These are phyloP conservation scores for Todus mexicanus DNA, from an alignment of 2,797 vertebrate species.

Conservation along the genomic window DNA sequence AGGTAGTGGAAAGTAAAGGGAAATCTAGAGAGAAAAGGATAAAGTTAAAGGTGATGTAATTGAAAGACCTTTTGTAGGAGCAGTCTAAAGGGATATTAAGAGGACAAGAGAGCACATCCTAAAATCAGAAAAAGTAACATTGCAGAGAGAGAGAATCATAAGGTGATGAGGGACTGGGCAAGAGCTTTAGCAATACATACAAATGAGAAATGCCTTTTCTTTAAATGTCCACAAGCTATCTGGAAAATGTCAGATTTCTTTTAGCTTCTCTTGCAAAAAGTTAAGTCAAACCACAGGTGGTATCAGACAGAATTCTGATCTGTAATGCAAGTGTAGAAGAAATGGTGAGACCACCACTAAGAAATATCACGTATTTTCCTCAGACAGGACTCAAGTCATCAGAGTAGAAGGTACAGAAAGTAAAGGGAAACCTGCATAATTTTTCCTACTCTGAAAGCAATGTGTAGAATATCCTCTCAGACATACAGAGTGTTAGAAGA, in stretches of 20 bases:
- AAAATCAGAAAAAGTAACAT: background rate
- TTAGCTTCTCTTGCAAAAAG: fast-evolving
- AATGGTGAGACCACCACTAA: background rate
- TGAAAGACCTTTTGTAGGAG: background rate
- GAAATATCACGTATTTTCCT: background rate
- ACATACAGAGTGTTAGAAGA: background rate
- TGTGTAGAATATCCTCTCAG: background rate
- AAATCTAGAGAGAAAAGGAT: background rate
- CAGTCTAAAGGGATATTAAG: background rate
- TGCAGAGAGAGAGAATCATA: background rate
- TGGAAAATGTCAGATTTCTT: background rate
- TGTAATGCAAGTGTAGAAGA: background rate
- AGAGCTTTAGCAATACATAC: background rate
- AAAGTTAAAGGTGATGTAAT: background rate
- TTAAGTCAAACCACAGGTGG: background rate
- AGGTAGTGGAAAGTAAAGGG: background rate
- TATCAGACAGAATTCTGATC: background rate
- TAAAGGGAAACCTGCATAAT: background rate
- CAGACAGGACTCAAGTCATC: background rate
- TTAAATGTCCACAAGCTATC: background rate
- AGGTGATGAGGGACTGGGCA: background rate
- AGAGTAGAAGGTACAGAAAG: background rate
- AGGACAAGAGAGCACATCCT: background rate
- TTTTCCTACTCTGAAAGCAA: background rate
- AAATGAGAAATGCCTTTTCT: background rate